These are phyloP conservation scores for Hylomyscus alleni DNA, from an alignment of 2,797 vertebrate species.

Conservation along the genomic window DNA sequence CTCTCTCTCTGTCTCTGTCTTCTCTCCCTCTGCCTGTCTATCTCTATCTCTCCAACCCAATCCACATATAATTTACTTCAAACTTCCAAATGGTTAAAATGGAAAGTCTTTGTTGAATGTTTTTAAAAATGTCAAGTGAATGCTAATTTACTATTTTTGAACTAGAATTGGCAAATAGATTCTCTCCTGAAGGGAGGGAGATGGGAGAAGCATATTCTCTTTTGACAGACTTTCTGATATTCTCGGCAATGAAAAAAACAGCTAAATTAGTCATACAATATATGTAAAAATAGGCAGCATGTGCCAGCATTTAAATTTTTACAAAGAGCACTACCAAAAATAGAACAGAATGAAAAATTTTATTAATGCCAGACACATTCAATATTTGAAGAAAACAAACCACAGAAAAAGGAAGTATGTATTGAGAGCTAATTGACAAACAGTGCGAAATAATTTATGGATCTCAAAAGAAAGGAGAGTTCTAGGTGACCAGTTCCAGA, in stretches of 20 bases:
- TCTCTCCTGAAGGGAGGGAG: neutral
- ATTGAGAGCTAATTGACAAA: neutral
- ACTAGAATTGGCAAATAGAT: slow-evolving; percentile 58
- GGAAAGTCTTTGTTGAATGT: slow-evolving; percentile 55
- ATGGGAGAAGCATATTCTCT: slow-evolving; percentile 46
- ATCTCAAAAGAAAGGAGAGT: neutral
- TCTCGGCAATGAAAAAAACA: slow-evolving; percentile 50
- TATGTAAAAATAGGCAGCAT: slow-evolving; percentile 61
- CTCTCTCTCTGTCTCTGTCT: rapidly evolving
- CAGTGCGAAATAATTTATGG: neutral
- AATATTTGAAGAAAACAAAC: slow-evolving; percentile 12
- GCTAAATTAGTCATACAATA: slow-evolving; percentile 67
- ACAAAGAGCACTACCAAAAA: slow-evolving; percentile 63
- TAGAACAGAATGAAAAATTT: slow-evolving; percentile 54
- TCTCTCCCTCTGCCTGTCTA: neutral
- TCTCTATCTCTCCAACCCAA: neutral
- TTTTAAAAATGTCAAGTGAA: slow-evolving; percentile 65
- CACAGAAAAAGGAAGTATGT: slow-evolving; percentile 8
- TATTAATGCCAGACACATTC: slow-evolving; percentile 39
- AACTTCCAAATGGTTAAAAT: slow-evolving; percentile 47
- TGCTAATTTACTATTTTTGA: slow-evolving; percentile 73
- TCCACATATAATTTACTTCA: slow-evolving; percentile 58
- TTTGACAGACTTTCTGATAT: slow-evolving; percentile 61
- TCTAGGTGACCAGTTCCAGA: neutral
- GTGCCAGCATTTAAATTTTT: slow-evolving; percentile 60